Evolutionary conservation across 1,140 invertebrate genomes (phyloP).

Genomic region (Oryzaephilus surinamensis): DNA sequence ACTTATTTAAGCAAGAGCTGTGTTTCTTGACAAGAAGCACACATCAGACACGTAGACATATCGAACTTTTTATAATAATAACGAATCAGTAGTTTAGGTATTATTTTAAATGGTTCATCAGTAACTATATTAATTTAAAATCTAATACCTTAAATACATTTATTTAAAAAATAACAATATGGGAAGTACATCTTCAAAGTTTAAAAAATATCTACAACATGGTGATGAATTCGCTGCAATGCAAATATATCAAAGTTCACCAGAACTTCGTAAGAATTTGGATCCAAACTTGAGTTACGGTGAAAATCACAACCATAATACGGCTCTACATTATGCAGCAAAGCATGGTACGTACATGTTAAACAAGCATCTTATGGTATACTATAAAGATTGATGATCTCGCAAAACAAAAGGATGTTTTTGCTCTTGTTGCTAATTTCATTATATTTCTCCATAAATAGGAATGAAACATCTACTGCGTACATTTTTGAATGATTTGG

Average conservation of each 20-base stretch:
- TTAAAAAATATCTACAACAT: constrained; percentile 60
- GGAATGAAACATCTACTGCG: constrained; percentile 47
- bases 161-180: constrained; percentile 32
- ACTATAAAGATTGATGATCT: too few species aligned
- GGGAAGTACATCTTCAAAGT: constrained; percentile 61
- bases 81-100: not conserved
- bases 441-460: constrained; percentile 17
- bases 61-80: constrained; percentile 15
- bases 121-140: too few species aligned
- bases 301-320: constrained; percentile 56
- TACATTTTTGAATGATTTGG: constrained; percentile 54
- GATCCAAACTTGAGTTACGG: constrained; percentile 62
- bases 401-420: not conserved
- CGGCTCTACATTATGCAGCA: constrained; percentile 55
- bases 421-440: not conserved
- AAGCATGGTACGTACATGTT: constrained; percentile 48
- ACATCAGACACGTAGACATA: constrained; percentile 16
- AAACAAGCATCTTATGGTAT: too few species aligned
- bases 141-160: constrained; percentile 1
- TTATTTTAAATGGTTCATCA: too few species aligned
- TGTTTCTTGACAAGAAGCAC: constrained; percentile 28
- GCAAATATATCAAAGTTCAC: constrained; percentile 48
- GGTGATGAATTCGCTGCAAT: constrained; percentile 61
- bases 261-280: constrained; percentile 52
- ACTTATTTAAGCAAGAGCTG: constrained; percentile 12